Percentiles rank a stretch among this genome's conserved stretches.
Evolutionary conservation across 2,797 vertebrate species (phyloP).

Genomic region (Lithobates sylvaticus): DNA sequence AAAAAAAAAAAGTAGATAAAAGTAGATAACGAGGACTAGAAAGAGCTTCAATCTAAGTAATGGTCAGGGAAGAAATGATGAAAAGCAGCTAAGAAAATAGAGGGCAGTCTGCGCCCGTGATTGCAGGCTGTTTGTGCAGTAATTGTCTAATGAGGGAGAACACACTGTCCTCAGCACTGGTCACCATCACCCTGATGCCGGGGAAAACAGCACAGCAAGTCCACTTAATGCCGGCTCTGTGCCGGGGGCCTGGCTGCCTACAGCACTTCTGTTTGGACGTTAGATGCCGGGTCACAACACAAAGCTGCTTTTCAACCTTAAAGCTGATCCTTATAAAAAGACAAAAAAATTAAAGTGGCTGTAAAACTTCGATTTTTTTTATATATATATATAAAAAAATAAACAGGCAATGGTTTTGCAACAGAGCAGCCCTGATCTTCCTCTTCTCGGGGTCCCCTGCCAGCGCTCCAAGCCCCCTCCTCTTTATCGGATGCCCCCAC

Average conservation of each 20-base stretch:
- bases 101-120: neutral
- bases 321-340: too few species aligned
- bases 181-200: neutral
- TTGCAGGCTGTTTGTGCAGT: conserved; percentile 7
- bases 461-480: too few species aligned
- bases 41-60: neutral
- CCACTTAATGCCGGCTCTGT: neutral
- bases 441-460: too few species aligned
- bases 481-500: too few species aligned
- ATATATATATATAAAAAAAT: too few species aligned
- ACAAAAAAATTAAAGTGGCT: too few species aligned
- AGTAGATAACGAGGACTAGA: neutral
- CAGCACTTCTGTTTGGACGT: neutral
- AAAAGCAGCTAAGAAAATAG: neutral
- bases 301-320: neutral
- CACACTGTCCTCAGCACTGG: neutral
- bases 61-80: neutral
- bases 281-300: neutral
- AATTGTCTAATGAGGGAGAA: conserved; percentile 19
- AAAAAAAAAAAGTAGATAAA: too few species aligned
- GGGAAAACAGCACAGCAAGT: neutral
- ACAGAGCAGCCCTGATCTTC: too few species aligned
- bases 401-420: too few species aligned
- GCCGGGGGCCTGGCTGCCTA: neutral
- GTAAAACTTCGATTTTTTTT: too few species aligned